Conservation (phyloP, 1,140 invertebrate species). For the Stenopsyche tienmushanensis region DNA sequence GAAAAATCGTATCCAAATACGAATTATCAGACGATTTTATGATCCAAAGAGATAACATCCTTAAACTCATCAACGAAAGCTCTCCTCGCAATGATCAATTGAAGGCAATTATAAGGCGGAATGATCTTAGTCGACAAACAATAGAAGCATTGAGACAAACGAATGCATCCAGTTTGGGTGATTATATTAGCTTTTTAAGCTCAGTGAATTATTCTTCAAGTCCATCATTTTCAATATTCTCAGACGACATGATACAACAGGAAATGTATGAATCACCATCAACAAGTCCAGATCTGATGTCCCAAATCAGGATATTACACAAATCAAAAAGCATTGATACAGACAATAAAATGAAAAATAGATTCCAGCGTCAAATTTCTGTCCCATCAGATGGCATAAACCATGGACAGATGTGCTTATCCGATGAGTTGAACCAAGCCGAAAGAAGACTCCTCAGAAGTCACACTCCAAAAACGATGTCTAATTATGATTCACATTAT, state of each 20-base stretch:
- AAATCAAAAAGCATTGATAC: constrained; percentile 33
- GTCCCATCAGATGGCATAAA: constrained; percentile 10
- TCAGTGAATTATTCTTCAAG: constrained; percentile 26
- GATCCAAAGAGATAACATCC: constrained; percentile 47
- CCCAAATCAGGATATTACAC: not conserved
- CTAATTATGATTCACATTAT: constrained; percentile 27
- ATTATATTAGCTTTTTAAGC: constrained; percentile 37
- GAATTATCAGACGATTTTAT: constrained; percentile 46
- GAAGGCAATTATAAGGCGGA: constrained; percentile 49
- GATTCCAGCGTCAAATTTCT: constrained; percentile 24
- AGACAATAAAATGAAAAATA: constrained; percentile 15
- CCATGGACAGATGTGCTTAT: constrained; percentile 24
- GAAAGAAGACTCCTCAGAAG: constrained; percentile 21
- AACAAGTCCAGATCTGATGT: not conserved
- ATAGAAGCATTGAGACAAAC: constrained; percentile 28
- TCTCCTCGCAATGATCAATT: constrained; percentile 48
- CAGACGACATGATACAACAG: constrained; percentile 25
- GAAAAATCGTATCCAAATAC: constrained; percentile 47
- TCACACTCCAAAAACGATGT: constrained; percentile 29
- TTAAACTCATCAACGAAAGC: constrained; percentile 49
- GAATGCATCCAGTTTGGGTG: constrained; percentile 35
- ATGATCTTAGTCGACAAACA: constrained; percentile 19
- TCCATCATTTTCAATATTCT: constrained; percentile 36
- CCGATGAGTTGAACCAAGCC: constrained; percentile 35
- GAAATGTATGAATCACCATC: constrained; percentile 16